Conservation (phyloP, 2,113 vertebrate genomes). For the Menura novaehollandiae region DNA sequence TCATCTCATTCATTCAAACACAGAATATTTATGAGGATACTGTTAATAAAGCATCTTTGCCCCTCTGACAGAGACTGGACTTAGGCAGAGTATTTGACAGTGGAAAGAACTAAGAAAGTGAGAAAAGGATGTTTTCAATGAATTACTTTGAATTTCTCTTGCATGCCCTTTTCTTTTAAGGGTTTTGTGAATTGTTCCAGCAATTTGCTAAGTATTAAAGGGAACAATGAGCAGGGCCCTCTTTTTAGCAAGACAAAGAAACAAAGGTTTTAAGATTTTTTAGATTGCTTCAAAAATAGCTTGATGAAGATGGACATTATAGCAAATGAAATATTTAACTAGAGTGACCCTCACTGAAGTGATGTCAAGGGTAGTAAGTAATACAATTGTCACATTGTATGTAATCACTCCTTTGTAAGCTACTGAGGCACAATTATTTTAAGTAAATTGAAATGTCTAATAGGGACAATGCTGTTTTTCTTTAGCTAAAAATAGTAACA, state of each 20-base stretch:
- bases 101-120: not conserved
- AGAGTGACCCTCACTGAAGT: slow-evolving; percentile 39
- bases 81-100: not conserved
- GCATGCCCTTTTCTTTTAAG: not conserved
- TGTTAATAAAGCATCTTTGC: not conserved
- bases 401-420: slow-evolving; percentile 44
- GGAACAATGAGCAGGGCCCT: slow-evolving; percentile 9
- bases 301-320: slow-evolving; percentile 48
- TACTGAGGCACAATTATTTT: slow-evolving; percentile 43
- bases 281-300: slow-evolving; percentile 30
- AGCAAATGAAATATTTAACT: slow-evolving; percentile 57
- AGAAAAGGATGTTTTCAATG: slow-evolving; percentile 19
- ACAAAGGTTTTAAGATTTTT: slow-evolving; percentile 38
- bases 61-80: not conserved
- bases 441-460: slow-evolving; percentile 26
- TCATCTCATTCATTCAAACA: not conserved
- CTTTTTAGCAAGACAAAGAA: slow-evolving; percentile 30
- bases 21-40: slow-evolving; percentile 22
- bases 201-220: slow-evolving; percentile 36
- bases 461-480: not conserved
- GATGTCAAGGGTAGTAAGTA: slow-evolving; percentile 57
- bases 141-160: not conserved
- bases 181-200: slow-evolving; percentile 16
- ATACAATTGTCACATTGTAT: slow-evolving; percentile 47
- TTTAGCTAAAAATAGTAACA: slow-evolving; percentile 9